Base-by-base conservation (phyloP, 2,113 vertebrate species). In the Nerophis ophidion region DNA sequence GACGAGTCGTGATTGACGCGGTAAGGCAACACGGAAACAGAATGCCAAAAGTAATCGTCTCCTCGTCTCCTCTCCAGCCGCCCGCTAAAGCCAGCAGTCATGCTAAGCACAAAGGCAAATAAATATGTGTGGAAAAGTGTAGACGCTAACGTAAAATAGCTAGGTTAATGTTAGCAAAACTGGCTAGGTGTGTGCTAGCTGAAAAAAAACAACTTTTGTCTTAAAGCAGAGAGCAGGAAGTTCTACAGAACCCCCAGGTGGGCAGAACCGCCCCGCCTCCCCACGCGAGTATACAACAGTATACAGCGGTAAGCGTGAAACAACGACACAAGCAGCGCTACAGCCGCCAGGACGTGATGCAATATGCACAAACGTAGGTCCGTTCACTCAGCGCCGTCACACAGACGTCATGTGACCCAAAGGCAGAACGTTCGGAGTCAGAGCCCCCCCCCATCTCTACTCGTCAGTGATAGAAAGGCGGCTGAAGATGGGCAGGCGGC, bases 401-500 rank as follows among this genome's bases (percentile, higher is more conserved):
- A 11, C 26, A 26, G n/a, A 17, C 12, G 16, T 17, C n/a, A 51
- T 19, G n/a, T 51, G 49, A 51, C 8, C 16, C 49, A 17, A 26
- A 44, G 16, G 10, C 10, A 12, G 17, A 17, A 11, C 17, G 2
- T n/a, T 7, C n/a, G n/a, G 48, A 49, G 26, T 26, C 26, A 26
- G 26, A 26, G 26, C 26, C 26, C 26, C 26, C 26, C 26, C 26
- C 59, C 57, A 47, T 0, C 3, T 54, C 74, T 87, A 90, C 65
- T 89, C 85, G 44, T 90, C 90, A 48, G 87, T 79, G 9, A 90
- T 76, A 1, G 91, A 91, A 57, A 93, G 73, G 15, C 87, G 84
- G 76, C 91, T 93, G 58, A 93, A 93, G 71, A 93, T 92, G 26
- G 92, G 92, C 60, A 89, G 76, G 0, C 87, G 87, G 0, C 72